A percentile compares a stretch with the other conserved stretches of the same genome.
phyloP scores from a whole-genome alignment of 2,113 vertebrate species.

The Acrocephalus kingi region DNA sequence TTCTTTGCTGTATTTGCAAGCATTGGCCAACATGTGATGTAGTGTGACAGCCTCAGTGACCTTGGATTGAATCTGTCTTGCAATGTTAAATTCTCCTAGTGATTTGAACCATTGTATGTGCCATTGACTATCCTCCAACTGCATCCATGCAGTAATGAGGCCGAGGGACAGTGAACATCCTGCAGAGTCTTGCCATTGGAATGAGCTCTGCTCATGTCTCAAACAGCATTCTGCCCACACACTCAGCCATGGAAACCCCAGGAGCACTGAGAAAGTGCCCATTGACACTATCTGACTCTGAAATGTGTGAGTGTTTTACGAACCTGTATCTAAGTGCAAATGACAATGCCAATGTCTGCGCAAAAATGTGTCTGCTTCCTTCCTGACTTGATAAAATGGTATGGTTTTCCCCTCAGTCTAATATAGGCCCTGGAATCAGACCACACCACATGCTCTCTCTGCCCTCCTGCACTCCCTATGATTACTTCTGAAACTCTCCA shows the following conservation, averaged over 20 bases:
- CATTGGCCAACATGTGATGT: background rate
- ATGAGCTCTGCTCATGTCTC: background rate
- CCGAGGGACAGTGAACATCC: background rate
- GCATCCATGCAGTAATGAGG: background rate
- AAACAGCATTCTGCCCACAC: background rate
- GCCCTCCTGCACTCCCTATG: background rate
- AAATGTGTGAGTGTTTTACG: background rate
- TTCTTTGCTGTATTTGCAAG: background rate
- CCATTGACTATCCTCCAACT: background rate
- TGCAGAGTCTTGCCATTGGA: background rate
- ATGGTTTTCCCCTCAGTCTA: background rate
- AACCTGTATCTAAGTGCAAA: background rate
- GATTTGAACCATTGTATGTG: background rate
- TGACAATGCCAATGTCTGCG: background rate
- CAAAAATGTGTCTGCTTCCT: background rate
- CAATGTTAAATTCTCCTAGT: background rate
- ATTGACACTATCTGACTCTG: background rate
- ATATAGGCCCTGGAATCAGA: background rate
- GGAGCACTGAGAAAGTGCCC: background rate
- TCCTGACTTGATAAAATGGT: background rate
- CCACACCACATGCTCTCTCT: background rate
- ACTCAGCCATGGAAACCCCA: background rate
- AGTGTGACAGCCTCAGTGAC: background rate
- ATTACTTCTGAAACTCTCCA: background rate
- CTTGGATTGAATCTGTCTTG: background rate